Percentiles rank a stretch among this genome's conserved stretches.
Conservation (phyloP, 2,113 vertebrate species). For the Dicentrarchus labrax region DNA sequence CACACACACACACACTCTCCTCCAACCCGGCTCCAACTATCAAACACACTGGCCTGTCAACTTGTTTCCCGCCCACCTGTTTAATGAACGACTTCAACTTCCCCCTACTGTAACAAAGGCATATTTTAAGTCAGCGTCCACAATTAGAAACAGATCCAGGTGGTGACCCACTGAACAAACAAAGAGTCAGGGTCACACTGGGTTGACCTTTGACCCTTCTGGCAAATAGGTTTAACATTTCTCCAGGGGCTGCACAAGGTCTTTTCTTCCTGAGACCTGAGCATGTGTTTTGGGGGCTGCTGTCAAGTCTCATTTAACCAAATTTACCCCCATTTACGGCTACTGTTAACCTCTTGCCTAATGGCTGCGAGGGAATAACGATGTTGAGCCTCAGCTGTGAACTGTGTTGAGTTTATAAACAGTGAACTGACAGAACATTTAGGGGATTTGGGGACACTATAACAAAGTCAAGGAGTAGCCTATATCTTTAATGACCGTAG, state of each 20-base stretch:
- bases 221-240: slow-evolving; percentile 54
- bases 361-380: background rate
- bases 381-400: slow-evolving; percentile 27
- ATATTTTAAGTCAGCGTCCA: slow-evolving; percentile 48
- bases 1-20: background rate
- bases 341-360: slow-evolving; percentile 43
- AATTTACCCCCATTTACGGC: slow-evolving; percentile 54
- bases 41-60: slow-evolving; percentile 31
- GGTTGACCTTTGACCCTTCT: slow-evolving; percentile 57
- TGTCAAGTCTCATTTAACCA: slow-evolving; percentile 61
- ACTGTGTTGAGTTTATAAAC: background rate
- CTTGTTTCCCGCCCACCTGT: slow-evolving; percentile 37
- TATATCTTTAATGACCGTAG: no score
- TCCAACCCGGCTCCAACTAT: background rate
- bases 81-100: slow-evolving; percentile 49
- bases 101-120: slow-evolving; percentile 54
- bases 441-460: background rate
- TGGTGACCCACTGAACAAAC: slow-evolving; percentile 76
- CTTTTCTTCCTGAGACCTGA: slow-evolving; percentile 37
- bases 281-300: slow-evolving; percentile 48
- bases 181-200: slow-evolving; percentile 38
- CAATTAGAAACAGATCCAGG: slow-evolving; percentile 74
- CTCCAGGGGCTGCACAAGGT: slow-evolving; percentile 31
- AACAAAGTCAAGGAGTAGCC: background rate
- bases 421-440: background rate